phyloP scores from a whole-genome alignment of 2,888 invertebrate species.

The Drosophila vallismaia region DNA sequence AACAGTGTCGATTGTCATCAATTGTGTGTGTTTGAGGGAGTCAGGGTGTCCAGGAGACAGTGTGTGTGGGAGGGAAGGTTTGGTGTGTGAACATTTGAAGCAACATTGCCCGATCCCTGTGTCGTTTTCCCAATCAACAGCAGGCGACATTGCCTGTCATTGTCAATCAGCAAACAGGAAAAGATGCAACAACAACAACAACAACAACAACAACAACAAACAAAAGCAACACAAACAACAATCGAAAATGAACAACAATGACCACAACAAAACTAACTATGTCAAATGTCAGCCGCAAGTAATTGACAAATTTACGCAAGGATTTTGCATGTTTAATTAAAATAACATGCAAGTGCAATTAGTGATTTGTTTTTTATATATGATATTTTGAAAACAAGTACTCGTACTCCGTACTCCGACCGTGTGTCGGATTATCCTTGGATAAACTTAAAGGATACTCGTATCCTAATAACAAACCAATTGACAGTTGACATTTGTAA shows the following conservation, averaged over 20 bases:
- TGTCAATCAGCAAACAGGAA: slow-evolving; percentile 37
- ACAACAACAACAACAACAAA: slow-evolving; percentile 28
- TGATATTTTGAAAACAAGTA: too few species aligned
- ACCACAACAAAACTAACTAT: slow-evolving; percentile 37
- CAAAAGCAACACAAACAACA: slow-evolving; percentile 24
- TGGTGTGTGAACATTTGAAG: slow-evolving; percentile 18
- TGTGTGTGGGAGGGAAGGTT: background rate
- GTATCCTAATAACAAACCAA: slow-evolving; percentile 21
- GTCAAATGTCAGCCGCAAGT: slow-evolving; percentile 53
- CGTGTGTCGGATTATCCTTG: background rate
- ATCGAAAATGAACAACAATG: slow-evolving; percentile 20
- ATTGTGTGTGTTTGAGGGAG: slow-evolving; percentile 23
- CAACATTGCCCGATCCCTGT: slow-evolving; percentile 24
- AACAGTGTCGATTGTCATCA: slow-evolving; percentile 50
- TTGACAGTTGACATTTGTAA: slow-evolving; percentile 70
- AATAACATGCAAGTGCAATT: slow-evolving; percentile 61
- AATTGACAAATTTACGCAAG: slow-evolving; percentile 48
- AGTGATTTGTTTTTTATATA: slow-evolving; percentile 25
- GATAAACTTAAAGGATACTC: too few species aligned
- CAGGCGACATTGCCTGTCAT: slow-evolving; percentile 21
- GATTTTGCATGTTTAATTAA: slow-evolving; percentile 52
- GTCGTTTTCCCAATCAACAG: slow-evolving; percentile 18
- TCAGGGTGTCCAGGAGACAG: background rate
- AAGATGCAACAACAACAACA: slow-evolving; percentile 22
- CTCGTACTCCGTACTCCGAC: too few species aligned